Conservation (phyloP, 2,113 vertebrate genomes). For the Elgaria multicarinata region DNA sequence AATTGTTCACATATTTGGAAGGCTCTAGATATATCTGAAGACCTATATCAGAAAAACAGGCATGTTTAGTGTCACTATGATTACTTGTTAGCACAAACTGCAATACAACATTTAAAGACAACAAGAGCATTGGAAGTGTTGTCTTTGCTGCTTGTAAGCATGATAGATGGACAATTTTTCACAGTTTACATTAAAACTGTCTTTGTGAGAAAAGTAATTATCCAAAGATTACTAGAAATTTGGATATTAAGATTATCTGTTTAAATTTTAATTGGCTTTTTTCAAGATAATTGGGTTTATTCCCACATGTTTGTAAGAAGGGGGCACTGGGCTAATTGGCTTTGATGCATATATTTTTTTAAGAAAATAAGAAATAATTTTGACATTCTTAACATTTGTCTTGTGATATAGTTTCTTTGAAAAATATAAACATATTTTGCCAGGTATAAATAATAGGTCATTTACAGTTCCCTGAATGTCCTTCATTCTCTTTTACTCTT, state of each 20-base stretch:
- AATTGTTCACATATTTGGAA: constrained; percentile 49
- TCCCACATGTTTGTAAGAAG: constrained; percentile 58
- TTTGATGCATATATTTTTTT: constrained; percentile 67
- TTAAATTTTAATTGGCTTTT: constrained; percentile 75
- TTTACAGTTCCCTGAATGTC: constrained; percentile 26
- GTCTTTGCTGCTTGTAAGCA: constrained; percentile 63
- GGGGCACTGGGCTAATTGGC: constrained; percentile 58
- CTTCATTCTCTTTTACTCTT: constrained; percentile 36
- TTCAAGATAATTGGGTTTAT: constrained; percentile 66
- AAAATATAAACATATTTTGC: constrained; percentile 37
- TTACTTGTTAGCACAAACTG: constrained; percentile 72
- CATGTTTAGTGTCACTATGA: constrained; percentile 63
- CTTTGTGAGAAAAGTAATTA: constrained; percentile 75
- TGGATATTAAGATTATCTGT: constrained; percentile 63
- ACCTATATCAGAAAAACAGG: constrained; percentile 41
- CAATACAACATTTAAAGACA: constrained; percentile 59
- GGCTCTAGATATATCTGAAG: constrained; percentile 44
- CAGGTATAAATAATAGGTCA: constrained; percentile 20
- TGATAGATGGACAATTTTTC: constrained; percentile 61
- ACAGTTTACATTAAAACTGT: constrained; percentile 75
- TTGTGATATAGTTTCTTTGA: background rate
- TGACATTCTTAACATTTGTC: constrained; percentile 37
- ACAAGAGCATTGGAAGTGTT: constrained; percentile 51
- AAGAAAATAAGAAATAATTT: constrained; percentile 53
- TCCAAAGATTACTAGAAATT: constrained; percentile 71